Evolutionary conservation across 2,113 vertebrate genomes (phyloP).

Genomic region (Otocyon megalotis): DNA sequence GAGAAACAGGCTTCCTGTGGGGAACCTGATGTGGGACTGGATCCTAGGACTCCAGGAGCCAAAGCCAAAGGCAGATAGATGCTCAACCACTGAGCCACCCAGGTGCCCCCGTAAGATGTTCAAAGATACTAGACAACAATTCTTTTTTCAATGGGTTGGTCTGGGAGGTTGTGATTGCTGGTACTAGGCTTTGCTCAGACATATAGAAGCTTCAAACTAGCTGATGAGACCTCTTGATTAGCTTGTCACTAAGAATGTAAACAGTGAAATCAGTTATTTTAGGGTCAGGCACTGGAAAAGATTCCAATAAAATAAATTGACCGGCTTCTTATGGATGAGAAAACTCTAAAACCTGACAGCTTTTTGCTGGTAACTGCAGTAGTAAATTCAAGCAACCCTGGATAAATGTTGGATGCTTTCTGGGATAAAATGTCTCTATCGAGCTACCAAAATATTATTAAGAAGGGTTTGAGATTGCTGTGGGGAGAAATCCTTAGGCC

Average conservation of each 20-base stretch:
- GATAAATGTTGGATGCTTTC: constrained; percentile 56
- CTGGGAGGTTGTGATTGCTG: not conserved
- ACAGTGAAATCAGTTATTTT: constrained; percentile 76
- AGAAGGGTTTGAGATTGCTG: not conserved
- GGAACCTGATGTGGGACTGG: too few relatives aligned
- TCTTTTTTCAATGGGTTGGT: not conserved
- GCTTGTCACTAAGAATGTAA: constrained; percentile 68
- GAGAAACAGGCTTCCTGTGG: too few relatives aligned
- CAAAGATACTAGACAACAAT: not conserved
- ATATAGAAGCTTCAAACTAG: not conserved
- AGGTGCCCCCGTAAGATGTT: too few relatives aligned
- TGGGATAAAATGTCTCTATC: constrained; percentile 73
- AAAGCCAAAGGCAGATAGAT: too few relatives aligned
- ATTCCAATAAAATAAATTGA: constrained; percentile 78
- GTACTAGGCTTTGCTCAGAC: constrained; percentile 49
- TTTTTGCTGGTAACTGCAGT: constrained; percentile 65
- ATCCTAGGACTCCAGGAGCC: too few relatives aligned
- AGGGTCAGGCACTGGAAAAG: constrained; percentile 74
- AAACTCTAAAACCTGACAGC: constrained; percentile 59
- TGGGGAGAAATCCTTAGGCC: not conserved
- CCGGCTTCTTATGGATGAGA: constrained; percentile 70
- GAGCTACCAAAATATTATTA: constrained; percentile 38
- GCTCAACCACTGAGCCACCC: too few relatives aligned
- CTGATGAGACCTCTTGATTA: constrained; percentile 66
- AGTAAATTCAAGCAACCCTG: constrained; percentile 78